Evolutionary conservation across 1,140 invertebrate species (phyloP).

Genomic region (Lutraria rhynchaena): DNA sequence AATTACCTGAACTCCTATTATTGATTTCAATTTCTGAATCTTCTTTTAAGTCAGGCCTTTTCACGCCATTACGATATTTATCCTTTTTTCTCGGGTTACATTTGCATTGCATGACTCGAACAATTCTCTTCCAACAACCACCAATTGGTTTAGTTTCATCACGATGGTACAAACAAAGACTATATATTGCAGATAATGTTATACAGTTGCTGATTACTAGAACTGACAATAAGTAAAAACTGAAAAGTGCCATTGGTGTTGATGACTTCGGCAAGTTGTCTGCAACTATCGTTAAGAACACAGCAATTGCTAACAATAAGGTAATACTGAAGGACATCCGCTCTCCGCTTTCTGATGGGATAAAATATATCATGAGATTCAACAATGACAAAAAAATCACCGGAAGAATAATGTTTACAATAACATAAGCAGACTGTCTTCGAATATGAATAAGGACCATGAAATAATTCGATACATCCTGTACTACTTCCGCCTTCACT

Average conservation of each 20-base stretch:
- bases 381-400: constrained; percentile 84
- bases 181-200: not conserved
- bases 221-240: constrained; percentile 47
- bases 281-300: constrained; percentile 84
- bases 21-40: too few relatives aligned
- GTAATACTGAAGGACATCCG: constrained; percentile 85
- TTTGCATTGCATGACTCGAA: not conserved
- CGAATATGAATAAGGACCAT: constrained; percentile 1
- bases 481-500: too few relatives aligned
- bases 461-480: too few relatives aligned
- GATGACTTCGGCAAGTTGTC: constrained; percentile 85
- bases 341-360: constrained; percentile 85
- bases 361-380: constrained; percentile 84
- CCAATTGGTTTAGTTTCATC: not conserved
- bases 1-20: not conserved
- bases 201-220: not conserved
- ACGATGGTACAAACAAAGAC: constrained; percentile 1
- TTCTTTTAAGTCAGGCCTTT: not conserved
- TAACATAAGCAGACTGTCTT: constrained; percentile 78
- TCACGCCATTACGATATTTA: not conserved
- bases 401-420: constrained; percentile 84
- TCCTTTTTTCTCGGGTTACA: not conserved
- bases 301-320: constrained; percentile 84
- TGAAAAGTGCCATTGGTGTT: constrained; percentile 81
- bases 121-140: not conserved